These are phyloP conservation scores for Leucophenga maculata DNA, from an alignment of 2,888 invertebrate species.

Conservation along the genomic window DNA sequence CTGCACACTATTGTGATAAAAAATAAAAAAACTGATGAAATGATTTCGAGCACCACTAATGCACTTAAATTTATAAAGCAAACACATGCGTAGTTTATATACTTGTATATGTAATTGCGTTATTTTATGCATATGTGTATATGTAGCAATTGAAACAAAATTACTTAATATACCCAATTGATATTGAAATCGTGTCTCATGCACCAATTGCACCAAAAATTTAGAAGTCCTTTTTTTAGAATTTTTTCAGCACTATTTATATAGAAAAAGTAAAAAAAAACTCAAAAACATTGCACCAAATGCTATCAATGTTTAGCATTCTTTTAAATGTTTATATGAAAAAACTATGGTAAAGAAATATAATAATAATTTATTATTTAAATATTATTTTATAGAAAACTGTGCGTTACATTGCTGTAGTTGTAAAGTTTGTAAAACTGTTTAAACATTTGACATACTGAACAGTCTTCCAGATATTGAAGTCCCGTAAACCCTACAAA, in stretches of 20 bases:
- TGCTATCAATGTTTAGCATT: not conserved
- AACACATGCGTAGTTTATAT: not conserved
- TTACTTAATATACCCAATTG: not conserved
- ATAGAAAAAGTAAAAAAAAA: too few relatives aligned
- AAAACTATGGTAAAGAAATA: too few relatives aligned
- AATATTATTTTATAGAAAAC: constrained; percentile 30
- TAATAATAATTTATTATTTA: too few relatives aligned
- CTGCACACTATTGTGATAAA: constrained; percentile 48
- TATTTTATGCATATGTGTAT: not conserved
- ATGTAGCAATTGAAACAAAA: constrained; percentile 11
- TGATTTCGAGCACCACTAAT: constrained; percentile 52
- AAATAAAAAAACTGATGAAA: not conserved
- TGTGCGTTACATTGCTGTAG: constrained; percentile 40
- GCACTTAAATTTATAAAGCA: constrained; percentile 48
- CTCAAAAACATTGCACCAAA: constrained; percentile 4
- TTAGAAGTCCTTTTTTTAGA: too few relatives aligned
- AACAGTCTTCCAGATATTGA: too few relatives aligned
- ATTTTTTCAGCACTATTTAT: not conserved
- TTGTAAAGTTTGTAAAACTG: constrained; percentile 45
- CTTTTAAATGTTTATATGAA: not conserved
- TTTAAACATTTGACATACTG: too few relatives aligned
- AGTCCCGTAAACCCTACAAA: too few relatives aligned
- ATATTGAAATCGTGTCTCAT: too few relatives aligned
- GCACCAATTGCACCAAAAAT: too few relatives aligned
- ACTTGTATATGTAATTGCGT: not conserved